Evolutionary conservation across 1,140 invertebrate genomes (phyloP).

Genomic region (Drosophila lowei): DNA sequence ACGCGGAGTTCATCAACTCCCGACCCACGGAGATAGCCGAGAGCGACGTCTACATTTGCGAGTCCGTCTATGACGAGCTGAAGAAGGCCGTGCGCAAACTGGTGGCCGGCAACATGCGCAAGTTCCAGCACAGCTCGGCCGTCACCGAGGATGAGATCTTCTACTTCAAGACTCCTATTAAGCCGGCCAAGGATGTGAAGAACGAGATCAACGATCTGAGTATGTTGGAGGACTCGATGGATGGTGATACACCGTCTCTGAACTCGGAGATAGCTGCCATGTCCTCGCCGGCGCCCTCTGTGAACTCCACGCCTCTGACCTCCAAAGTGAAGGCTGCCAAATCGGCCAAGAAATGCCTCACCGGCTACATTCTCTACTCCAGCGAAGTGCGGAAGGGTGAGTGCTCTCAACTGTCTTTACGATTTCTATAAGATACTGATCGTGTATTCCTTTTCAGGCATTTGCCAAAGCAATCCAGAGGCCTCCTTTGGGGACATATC

Average conservation of each 20-base stretch:
- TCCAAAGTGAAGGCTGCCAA: constrained; percentile 80
- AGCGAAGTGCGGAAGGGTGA: constrained; percentile 95
- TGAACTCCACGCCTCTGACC: constrained; percentile 85
- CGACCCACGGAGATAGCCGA: constrained; percentile 97
- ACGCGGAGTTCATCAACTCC: constrained; percentile 95
- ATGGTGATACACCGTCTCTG: constrained; percentile 89
- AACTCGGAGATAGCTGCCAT: constrained; percentile 87
- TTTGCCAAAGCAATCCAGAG: constrained; percentile 93
- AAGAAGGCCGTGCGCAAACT: constrained; percentile 91
- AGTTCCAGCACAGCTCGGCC: constrained; percentile 90
- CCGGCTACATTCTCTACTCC: constrained; percentile 99
- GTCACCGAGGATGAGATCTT: constrained; percentile 97
- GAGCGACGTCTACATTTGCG: constrained; percentile 96
- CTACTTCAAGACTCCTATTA: constrained; percentile 91
- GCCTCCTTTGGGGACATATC: constrained; percentile 98
- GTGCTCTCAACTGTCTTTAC: not conserved
- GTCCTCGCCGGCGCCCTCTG: constrained; percentile 83
- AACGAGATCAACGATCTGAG: constrained; percentile 85
- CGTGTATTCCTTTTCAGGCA: constrained; percentile 36
- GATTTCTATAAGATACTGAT: not conserved
- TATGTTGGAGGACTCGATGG: constrained; percentile 88
- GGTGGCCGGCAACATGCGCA: constrained; percentile 90
- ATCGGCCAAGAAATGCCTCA: constrained; percentile 91
- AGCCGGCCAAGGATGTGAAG: constrained; percentile 85
- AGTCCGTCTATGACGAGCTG: constrained; percentile 95